A percentile compares a stretch with the other conserved stretches of the same genome.
Conservation (phyloP, 2,888 invertebrate genomes). For the Luffia ferchaultella region DNA sequence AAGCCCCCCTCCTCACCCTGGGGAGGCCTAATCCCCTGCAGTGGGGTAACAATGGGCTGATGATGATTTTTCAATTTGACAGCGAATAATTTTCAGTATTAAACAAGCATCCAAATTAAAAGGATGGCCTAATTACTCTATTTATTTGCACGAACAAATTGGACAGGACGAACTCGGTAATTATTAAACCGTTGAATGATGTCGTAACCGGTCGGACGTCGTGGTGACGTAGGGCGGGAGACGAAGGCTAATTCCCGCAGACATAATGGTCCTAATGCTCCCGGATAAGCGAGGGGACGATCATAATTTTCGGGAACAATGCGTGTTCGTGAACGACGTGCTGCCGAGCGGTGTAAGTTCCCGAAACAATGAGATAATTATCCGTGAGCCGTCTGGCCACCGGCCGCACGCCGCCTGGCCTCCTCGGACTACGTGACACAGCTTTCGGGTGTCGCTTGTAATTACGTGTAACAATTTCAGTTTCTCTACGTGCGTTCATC, state of each 20-base stretch:
- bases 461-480: neutral
- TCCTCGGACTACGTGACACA: neutral
- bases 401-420: neutral
- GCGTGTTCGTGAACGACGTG: slow-evolving; percentile 38
- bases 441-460: neutral
- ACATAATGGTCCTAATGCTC: slow-evolving; percentile 49
- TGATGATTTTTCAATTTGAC: too few species aligned
- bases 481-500: too few species aligned
- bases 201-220: neutral
- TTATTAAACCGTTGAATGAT: neutral
- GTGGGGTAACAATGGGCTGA: too few species aligned
- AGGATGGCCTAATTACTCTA: too few species aligned
- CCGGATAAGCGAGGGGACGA: slow-evolving; percentile 44
- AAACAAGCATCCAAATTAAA: too few species aligned
- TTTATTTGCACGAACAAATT: too few species aligned
- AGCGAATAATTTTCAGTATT: too few species aligned
- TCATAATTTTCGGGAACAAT: slow-evolving; percentile 54
- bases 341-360: slow-evolving; percentile 24
- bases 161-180: neutral
- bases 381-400: slow-evolving; percentile 40
- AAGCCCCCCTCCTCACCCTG: too few species aligned
- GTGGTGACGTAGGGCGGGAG: neutral
- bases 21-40: too few species aligned
- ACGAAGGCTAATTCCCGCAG: slow-evolving; percentile 28
- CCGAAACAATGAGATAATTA: slow-evolving; percentile 53